These are phyloP conservation scores for Pomatostomus ruficeps DNA, from an alignment of 2,113 vertebrate genomes.

Conservation along the genomic window DNA sequence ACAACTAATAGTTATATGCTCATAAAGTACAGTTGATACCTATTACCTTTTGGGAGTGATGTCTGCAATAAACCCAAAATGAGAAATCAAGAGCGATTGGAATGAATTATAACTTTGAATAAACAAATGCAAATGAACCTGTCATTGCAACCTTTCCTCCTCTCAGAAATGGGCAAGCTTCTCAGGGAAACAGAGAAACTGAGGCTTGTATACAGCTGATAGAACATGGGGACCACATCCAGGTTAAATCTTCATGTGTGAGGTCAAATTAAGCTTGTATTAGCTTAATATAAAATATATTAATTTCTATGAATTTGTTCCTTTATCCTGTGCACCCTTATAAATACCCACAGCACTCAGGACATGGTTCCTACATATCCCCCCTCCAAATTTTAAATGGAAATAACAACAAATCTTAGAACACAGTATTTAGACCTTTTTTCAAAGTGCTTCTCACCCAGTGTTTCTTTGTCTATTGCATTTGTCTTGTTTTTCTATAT, in stretches of 20 bases:
- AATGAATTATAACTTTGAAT: neutral
- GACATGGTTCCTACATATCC: neutral
- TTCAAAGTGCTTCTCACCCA: neutral
- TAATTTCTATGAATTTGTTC: accelerated
- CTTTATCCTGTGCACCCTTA: neutral
- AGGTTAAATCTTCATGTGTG: neutral
- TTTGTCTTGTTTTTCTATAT: neutral
- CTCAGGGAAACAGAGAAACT: neutral
- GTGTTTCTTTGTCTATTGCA: neutral
- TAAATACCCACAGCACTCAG: neutral
- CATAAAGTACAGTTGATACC: neutral
- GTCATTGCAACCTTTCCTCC: neutral
- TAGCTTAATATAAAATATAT: neutral
- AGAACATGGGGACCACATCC: neutral
- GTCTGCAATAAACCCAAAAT: neutral
- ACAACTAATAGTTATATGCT: neutral
- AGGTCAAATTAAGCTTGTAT: neutral
- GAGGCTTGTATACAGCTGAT: neutral
- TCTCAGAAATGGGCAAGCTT: neutral
- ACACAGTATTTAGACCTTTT: neutral
- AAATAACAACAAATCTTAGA: neutral
- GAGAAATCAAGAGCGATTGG: accelerated
- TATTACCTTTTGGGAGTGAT: neutral
- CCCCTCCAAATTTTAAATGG: neutral
- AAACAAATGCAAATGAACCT: neutral